phyloP scores from a whole-genome alignment of 2,888 invertebrate genomes.

The Euspilapteryx auroguttella region DNA sequence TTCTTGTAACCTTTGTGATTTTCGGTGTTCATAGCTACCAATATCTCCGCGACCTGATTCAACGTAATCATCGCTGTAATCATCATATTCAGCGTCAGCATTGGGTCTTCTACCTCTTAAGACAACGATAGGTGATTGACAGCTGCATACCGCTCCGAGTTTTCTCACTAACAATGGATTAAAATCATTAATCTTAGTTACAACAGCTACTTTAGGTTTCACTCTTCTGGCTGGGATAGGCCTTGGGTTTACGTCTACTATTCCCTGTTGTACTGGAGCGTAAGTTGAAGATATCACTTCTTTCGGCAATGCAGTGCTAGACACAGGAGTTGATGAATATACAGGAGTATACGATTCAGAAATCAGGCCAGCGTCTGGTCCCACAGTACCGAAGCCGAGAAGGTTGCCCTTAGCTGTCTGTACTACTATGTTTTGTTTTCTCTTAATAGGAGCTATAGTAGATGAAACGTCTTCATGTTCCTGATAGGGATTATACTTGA shows the following conservation, averaged over 20 bases:
- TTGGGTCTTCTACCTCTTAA: slow-evolving; percentile 47
- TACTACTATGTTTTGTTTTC: slow-evolving; percentile 43
- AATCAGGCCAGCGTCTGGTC: slow-evolving; percentile 42
- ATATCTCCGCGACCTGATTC: slow-evolving; percentile 27
- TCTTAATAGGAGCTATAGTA: slow-evolving; percentile 18
- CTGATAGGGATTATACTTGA: slow-evolving; percentile 26
- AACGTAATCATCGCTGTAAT: slow-evolving; percentile 26
- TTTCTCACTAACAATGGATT: slow-evolving; percentile 72
- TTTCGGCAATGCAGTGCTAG: slow-evolving; percentile 17
- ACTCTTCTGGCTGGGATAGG: slow-evolving; percentile 23
- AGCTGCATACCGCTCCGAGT: slow-evolving; percentile 74
- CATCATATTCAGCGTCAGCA: slow-evolving; percentile 20
- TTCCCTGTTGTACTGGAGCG: slow-evolving; percentile 30
- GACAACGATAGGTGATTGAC: slow-evolving; percentile 59
- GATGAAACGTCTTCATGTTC: slow-evolving; percentile 9
- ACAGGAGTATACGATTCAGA: no score
- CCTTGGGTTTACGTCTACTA: slow-evolving; percentile 35
- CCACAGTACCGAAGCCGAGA: slow-evolving; percentile 46
- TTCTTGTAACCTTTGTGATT: background rate
- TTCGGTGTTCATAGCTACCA: slow-evolving; percentile 11
- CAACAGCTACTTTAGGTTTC: slow-evolving; percentile 58
- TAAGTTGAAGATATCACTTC: slow-evolving; percentile 27
- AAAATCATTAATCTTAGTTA: slow-evolving; percentile 71
- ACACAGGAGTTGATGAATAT: slow-evolving; percentile 33
- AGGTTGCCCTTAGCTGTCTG: slow-evolving; percentile 41